These are phyloP conservation scores for Calliopum simillimum DNA, from an alignment of 2,888 invertebrate genomes.

Conservation along the genomic window DNA sequence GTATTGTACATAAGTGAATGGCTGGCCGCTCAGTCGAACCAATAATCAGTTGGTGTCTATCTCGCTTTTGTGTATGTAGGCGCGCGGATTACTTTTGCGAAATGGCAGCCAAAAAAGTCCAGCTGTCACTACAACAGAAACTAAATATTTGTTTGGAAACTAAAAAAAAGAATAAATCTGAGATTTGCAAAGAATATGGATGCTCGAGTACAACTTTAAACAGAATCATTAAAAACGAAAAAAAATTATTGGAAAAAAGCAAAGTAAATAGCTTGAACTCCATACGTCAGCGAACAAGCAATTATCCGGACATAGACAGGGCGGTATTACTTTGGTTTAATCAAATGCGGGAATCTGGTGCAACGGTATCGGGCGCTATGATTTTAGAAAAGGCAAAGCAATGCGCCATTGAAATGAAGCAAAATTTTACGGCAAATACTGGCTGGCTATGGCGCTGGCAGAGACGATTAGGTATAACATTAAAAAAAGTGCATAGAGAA, in stretches of 20 bases:
- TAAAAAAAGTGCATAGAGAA: slow-evolving; percentile 24
- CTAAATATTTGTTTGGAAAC: slow-evolving; percentile 16
- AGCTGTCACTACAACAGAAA: slow-evolving; percentile 23
- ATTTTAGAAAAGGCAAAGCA: slow-evolving; percentile 8
- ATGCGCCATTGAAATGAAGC: slow-evolving; percentile 26
- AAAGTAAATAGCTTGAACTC: slow-evolving; percentile 10
- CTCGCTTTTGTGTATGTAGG: too few species aligned
- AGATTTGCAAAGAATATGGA: slow-evolving; percentile 1
- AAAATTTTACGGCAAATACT: slow-evolving; percentile 21
- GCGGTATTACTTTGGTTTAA: background rate
- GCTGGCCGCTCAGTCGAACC: too few species aligned
- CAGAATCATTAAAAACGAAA: slow-evolving; percentile 17
- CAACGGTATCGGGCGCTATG: slow-evolving; percentile 11
- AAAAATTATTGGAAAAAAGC: background rate
- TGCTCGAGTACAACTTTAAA: slow-evolving; percentile 14
- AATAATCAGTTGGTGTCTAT: too few species aligned
- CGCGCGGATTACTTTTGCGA: too few species aligned
- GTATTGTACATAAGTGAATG: too few species aligned
- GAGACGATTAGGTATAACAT: slow-evolving; percentile 17
- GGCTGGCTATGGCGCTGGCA: slow-evolving; percentile 31
- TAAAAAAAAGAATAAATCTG: background rate
- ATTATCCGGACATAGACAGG: slow-evolving; percentile 25
- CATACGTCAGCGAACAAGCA: slow-evolving; percentile 17
- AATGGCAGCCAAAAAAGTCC: too few species aligned
- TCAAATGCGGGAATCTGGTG: too few species aligned